Evolutionary conservation across 2,888 invertebrate species (phyloP), one percentile per base, ranked within the genome.

Genomic region (Hypercompe scribonia): DNA sequence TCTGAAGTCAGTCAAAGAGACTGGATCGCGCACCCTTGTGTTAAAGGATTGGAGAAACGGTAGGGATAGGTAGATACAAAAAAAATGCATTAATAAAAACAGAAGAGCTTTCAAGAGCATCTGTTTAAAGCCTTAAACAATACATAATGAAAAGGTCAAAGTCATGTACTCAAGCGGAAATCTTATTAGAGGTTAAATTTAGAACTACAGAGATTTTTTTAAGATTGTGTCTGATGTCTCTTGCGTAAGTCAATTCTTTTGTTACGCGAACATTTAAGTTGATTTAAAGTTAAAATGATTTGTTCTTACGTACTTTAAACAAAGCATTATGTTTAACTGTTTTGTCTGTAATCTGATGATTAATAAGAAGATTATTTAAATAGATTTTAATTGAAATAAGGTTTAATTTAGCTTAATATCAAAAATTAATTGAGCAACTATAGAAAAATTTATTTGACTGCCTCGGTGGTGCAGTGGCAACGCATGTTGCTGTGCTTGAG

Each of bases 181-280:
- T 68, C 31, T 61, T 68, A 24, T 39, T 0, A 68, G 8, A 36
- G 36, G 4, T 24, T 31, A 15, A 58, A 58, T 28, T 13, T 36
- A 31, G 58, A 61, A 42, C 63, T 70, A 64, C n/a, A 66, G 34
- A 65, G 70, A 58, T 64, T 42, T 31, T 58, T 69, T 54, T n/a
- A 36, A 28, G 64, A 69, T 71, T 79, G 77, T 83, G n/a, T n/a
- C n/a, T n/a, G 81, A 79, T 83, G 73, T 77, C 77, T 68, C 77
- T 82, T 76, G 82, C 82, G 79, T 81, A 79, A 76, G 79, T 75
- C 77, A 73, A 81, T 79, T 81, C 68, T 77, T 68, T 73, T 74
- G 64, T 46, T 71, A 24, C 54, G 64, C 54, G 3, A 36, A 68
- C 65, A 63, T 64, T 72, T 28, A 34, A 72, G 64, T 36, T 63